Evolutionary conservation across 2,113 vertebrate species (phyloP), one percentile per base, ranked within the genome.

Genomic region (Phalacrocorax pelagicus): DNA sequence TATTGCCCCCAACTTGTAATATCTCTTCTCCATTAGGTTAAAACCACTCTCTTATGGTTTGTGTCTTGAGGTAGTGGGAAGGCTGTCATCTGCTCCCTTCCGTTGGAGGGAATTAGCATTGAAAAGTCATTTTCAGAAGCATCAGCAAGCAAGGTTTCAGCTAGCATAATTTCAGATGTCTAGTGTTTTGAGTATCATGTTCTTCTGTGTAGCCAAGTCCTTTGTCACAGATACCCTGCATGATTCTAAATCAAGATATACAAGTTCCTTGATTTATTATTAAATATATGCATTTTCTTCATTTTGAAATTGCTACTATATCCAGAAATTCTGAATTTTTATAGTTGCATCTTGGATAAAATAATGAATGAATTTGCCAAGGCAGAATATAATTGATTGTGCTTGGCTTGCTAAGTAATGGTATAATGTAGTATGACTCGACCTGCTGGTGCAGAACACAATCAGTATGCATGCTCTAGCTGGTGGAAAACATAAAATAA

Each of bases 401-500:
- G 74, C 32, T 90, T 94, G 89, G 73, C 44, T 85, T 88, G 66
- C 63, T 92, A 61, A 84, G 71, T 96, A 91, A 88, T 75, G 77
- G 62, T 88, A 66, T 57, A 86, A 88, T 63, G 51, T 1, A 72
- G 51, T 26, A 62, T 88, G 86, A 92, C 71, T 57, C 3, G 15
- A 73, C 61, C 86, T 93, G 80, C 86, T 92, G 80, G 90, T 57
- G 18, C 55, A 84, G 58, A 83, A 70, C 59, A 16, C 67, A 83
- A 81, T 66, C 81, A 81, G 79, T 59, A 95, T 95, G 86, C 44
- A 55, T 51, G 69, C 44, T 83, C 40, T 52, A 81, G 42, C 49
- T 67, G 74, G 80, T 63, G 75, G 57, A 91, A 75, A 96, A 89
- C 83, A 87, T 69, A 84, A 96, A 94, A 92, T 65, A 97, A 92